Evolutionary conservation across 2,797 vertebrate species (phyloP).

Genomic region (Anguilla marmorata): DNA sequence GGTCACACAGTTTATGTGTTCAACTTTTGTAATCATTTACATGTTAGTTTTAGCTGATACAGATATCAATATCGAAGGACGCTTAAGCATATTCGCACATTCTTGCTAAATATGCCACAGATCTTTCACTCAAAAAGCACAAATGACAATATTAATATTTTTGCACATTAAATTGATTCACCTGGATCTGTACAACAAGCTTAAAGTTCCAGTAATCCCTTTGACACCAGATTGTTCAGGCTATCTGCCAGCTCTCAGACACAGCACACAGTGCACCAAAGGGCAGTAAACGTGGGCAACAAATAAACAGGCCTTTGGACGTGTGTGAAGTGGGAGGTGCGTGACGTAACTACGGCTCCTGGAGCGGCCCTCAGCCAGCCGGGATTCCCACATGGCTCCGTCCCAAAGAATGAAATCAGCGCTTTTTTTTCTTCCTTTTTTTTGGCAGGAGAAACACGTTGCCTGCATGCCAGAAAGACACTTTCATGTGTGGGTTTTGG

Average conservation of each 20-base stretch:
- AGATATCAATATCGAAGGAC: neutral
- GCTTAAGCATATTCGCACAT: neutral
- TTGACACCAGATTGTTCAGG: conserved; percentile 37
- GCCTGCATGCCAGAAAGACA: conserved; percentile 55
- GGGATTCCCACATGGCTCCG: conserved; percentile 66
- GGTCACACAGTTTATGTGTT: neutral
- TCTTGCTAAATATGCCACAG: neutral
- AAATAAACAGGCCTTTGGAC: conserved; percentile 52
- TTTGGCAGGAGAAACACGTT: conserved; percentile 62
- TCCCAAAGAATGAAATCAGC: conserved; percentile 65
- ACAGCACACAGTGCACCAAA: conserved; percentile 16
- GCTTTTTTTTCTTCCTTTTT: conserved; percentile 40
- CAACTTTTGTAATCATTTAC: neutral
- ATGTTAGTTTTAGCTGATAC: neutral
- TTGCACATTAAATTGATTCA: neutral
- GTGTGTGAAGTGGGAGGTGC: conserved; percentile 20
- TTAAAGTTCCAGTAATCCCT: neutral
- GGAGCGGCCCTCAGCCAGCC: conserved; percentile 48
- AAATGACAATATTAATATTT: neutral
- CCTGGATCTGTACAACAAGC: neutral
- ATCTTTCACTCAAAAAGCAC: neutral
- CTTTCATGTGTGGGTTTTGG: conserved; percentile 67
- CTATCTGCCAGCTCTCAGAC: conserved; percentile 39
- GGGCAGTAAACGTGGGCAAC: conserved; percentile 49
- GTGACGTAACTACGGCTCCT: neutral